A percentile compares a stretch with the other conserved stretches of the same genome.
phyloP scores from a whole-genome alignment of 2,888 invertebrate species.

The Drosophila sordidula region DNA sequence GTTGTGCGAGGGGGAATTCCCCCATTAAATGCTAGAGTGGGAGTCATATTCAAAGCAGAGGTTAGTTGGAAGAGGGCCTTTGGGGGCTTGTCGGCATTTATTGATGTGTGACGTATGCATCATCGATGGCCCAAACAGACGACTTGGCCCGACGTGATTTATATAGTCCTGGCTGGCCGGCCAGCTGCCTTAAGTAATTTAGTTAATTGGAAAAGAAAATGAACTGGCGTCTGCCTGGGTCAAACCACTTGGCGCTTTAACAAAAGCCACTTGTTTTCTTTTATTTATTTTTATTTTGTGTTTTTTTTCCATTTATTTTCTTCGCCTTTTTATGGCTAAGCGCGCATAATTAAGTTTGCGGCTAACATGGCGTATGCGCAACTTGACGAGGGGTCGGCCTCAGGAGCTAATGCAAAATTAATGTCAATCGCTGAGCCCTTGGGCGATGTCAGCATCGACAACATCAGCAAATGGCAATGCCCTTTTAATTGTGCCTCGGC shows the following conservation, averaged over 20 bases:
- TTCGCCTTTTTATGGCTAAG: conserved; percentile 45
- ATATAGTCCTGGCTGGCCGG: conserved; percentile 26
- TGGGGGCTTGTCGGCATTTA: conserved; percentile 26
- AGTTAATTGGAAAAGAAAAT: conserved; percentile 74
- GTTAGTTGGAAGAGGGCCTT: conserved; percentile 17
- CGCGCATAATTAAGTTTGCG: conserved; percentile 73
- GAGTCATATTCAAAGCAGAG: conserved; percentile 21
- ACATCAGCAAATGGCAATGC: conserved; percentile 59
- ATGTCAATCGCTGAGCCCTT: conserved; percentile 65
- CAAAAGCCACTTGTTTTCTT: conserved; percentile 45
- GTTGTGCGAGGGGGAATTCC: not conserved
- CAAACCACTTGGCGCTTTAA: conserved; percentile 42
- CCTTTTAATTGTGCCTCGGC: conserved; percentile 65
- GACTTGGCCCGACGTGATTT: conserved; percentile 38
- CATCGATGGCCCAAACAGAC: conserved; percentile 32
- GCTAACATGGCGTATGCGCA: conserved; percentile 61
- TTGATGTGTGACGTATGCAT: conserved; percentile 47
- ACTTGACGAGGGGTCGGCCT: conserved; percentile 14
- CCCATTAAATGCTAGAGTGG: conserved; percentile 23
- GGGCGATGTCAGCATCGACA: conserved; percentile 39
- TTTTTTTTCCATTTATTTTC: conserved; percentile 8
- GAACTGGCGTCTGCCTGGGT: conserved; percentile 14
- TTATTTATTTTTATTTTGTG: conserved; percentile 4
- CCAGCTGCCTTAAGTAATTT: conserved; percentile 69
- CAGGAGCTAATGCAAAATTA: conserved; percentile 72